Base-by-base conservation (phyloP, 2,888 invertebrate species). In the Thymelicus sylvestris region DNA sequence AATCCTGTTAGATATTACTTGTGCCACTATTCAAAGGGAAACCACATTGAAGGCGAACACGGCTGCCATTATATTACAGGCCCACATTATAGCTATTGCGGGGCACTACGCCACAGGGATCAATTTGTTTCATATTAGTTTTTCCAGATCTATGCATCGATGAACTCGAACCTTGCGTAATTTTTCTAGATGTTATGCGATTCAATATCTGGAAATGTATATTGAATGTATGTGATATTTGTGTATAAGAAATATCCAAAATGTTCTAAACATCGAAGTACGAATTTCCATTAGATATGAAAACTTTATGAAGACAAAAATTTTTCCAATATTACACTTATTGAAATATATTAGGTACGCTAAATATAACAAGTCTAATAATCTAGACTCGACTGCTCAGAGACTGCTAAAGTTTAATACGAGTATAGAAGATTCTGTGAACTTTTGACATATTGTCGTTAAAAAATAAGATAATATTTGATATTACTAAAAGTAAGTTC, bases 41-140 rank as follows among this genome's bases (percentile, higher is more conserved):
- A 70, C 70, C 70, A 31, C 70, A 70, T 50, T 59, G 60, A 70
- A 70, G 70, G 41, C 60, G 7, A 65, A 44, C 69, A 64, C 60
- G 50, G 70, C 60, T 63, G 38, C 50, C 65, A 60, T 70, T 50
- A 64, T 44, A 24, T 47, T 39, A 12, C 15, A 55, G 19, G 61
- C 19, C 7, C 50, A 24, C 44, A 31, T 6, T 50, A 24, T 24
- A 55, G 55, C 12, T 55, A 55, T n/a, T 55, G 24, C 55, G 55
- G 24, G 44, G 47, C 41, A 48, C 6, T 38, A 38, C 38, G 31
- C 61, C 44, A 38, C 50, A n/a, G 19, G 38, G 2, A 48, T 64
- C 69, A 48, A 69, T 69, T 57, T 69, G 59, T 59, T 44, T 48
- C 48, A 39, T 69, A 69, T 69, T 68, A 68, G 63, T 68, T 68